Percentiles rank a stretch among this genome's conserved stretches.
Conservation (phyloP, 2,797 vertebrate genomes). For the Hemitrygon akajei region DNA sequence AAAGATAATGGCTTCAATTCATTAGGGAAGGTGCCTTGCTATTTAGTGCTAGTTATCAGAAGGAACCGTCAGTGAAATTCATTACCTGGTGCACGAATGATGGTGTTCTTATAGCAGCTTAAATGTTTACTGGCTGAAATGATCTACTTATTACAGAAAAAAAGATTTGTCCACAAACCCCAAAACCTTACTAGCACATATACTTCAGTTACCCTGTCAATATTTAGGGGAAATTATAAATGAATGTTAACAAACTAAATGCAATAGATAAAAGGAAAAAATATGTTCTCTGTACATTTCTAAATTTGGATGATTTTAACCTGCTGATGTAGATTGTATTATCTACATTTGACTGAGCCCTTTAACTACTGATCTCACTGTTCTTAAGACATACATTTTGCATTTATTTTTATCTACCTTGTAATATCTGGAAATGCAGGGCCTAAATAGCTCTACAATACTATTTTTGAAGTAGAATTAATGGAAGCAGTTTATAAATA, state of each 20-base stretch:
- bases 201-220: background rate
- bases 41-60: background rate
- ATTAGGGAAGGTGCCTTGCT: too few species aligned
- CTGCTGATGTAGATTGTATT: background rate
- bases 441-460: background rate
- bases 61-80: background rate
- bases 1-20: too few species aligned
- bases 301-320: background rate
- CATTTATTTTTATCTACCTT: background rate
- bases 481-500: background rate
- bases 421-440: background rate
- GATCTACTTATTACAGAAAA: background rate
- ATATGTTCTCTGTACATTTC: background rate
- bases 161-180: background rate
- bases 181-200: background rate
- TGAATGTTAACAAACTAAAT: constrained; percentile 8
- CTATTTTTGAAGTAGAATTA: background rate
- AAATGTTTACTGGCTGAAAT: background rate
- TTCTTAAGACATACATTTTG: background rate
- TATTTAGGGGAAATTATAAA: background rate
- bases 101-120: background rate
- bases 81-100: background rate
- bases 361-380: background rate
- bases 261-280: background rate
- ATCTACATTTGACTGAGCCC: background rate